A percentile compares a stretch with the other conserved stretches of the same genome.
These are phyloP conservation scores for Etheostoma spectabile DNA, from an alignment of 2,113 vertebrate genomes.

Conservation along the genomic window DNA sequence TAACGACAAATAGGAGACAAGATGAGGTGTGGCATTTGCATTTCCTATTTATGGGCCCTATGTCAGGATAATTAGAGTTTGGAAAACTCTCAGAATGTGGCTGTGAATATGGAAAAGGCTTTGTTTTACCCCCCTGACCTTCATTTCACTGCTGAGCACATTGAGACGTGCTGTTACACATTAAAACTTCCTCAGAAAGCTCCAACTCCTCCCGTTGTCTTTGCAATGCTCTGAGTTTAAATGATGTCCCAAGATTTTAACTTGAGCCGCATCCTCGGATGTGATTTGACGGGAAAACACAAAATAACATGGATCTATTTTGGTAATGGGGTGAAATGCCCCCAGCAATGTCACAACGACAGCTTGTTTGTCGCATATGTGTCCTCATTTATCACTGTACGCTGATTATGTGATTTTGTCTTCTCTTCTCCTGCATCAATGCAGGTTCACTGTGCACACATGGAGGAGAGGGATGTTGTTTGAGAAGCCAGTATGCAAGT, in stretches of 20 bases:
- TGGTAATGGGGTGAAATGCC: slow-evolving; percentile 72
- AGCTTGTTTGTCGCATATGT: slow-evolving; percentile 70
- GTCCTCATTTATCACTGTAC: slow-evolving; percentile 66
- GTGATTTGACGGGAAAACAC: slow-evolving; percentile 51
- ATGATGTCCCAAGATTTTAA: slow-evolving; percentile 35
- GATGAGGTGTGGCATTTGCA: slow-evolving; percentile 24
- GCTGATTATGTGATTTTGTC: slow-evolving; percentile 55
- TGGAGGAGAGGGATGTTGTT: slow-evolving; percentile 46
- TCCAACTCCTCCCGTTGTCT: not conserved
- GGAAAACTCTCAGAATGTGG: not conserved
- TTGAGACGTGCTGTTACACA: not conserved
- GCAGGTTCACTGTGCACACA: slow-evolving; percentile 52
- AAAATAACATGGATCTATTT: slow-evolving; percentile 68
- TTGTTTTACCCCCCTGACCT: slow-evolving; percentile 36
- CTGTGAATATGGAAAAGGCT: not conserved
- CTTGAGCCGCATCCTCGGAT: slow-evolving; percentile 6
- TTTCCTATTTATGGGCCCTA: slow-evolving; percentile 27
- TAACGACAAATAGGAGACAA: slow-evolving; percentile 32
- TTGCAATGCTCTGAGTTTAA: slow-evolving; percentile 23
- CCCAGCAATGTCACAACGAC: slow-evolving; percentile 72
- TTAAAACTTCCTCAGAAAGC: slow-evolving; percentile 21
- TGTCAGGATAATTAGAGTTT: slow-evolving; percentile 28
- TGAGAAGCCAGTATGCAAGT: slow-evolving; percentile 44
- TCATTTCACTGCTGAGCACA: slow-evolving; percentile 8
- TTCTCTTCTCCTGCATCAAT: slow-evolving; percentile 45